These are phyloP conservation scores for Diaphora mendica DNA, from an alignment of 2,888 invertebrate genomes.

Conservation along the genomic window DNA sequence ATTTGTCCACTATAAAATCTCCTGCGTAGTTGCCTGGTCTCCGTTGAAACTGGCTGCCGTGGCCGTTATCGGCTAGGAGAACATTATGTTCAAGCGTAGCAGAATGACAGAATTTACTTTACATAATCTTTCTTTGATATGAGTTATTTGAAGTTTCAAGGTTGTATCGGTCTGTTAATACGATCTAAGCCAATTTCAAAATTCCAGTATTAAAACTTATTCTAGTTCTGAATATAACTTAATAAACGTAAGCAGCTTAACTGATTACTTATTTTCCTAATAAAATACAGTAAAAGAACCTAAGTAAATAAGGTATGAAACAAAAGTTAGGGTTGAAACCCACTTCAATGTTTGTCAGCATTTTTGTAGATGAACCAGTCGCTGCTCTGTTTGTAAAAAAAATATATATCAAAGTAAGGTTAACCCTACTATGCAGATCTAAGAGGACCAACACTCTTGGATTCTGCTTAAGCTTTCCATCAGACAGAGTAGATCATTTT, in stretches of 20 bases:
- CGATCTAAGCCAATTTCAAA: not conserved
- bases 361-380: not conserved
- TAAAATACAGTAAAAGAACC: constrained; percentile 44
- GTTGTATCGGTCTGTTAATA: not conserved
- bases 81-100: too few relatives aligned
- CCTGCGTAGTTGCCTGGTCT: too few relatives aligned
- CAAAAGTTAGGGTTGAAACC: constrained; percentile 29
- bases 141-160: not conserved
- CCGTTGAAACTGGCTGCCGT: too few relatives aligned
- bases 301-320: constrained; percentile 43
- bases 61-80: too few relatives aligned
- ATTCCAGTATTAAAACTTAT: constrained; percentile 1
- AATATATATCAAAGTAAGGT: too few relatives aligned
- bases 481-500: too few relatives aligned
- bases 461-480: too few relatives aligned
- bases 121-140: too few relatives aligned
- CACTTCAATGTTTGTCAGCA: constrained; percentile 18
- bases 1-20: too few relatives aligned
- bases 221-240: constrained; percentile 7
- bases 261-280: constrained; percentile 36
- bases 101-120: too few relatives aligned
- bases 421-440: too few relatives aligned
- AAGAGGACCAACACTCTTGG: too few relatives aligned
- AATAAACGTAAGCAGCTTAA: constrained; percentile 38
- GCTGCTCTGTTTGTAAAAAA: not conserved